Conservation (phyloP, 2,888 invertebrate genomes). For the Shargacucullia verbasci region DNA sequence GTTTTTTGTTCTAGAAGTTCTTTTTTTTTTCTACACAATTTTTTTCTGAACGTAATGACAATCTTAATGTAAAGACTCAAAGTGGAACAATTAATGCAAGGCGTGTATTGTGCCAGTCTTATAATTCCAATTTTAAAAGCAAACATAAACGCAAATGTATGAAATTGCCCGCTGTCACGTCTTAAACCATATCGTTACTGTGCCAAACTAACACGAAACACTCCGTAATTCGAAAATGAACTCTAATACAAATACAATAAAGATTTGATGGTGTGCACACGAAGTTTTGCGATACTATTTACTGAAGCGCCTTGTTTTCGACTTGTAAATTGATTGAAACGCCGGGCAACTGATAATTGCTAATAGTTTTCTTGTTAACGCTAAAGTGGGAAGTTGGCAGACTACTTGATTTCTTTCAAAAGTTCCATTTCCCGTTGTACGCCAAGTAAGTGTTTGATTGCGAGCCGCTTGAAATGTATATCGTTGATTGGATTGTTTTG, state of each 20-base stretch:
- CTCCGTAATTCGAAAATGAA: constrained; percentile 28
- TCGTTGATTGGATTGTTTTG: constrained; percentile 43
- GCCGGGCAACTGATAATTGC: constrained; percentile 82
- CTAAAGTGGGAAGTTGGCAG: constrained; percentile 73
- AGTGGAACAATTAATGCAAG: constrained; percentile 11
- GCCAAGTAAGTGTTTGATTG: constrained; percentile 69
- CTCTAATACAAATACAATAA: constrained; percentile 38
- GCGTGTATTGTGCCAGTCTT: constrained; percentile 23
- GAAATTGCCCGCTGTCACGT: constrained; percentile 72
- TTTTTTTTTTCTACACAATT: no score
- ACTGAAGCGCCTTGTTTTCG: constrained; percentile 74
- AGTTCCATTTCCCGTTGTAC: constrained; percentile 66
- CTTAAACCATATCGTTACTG: constrained; percentile 67
- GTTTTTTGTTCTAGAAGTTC: no score
- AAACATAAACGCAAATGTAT: constrained; percentile 61
- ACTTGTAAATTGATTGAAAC: constrained; percentile 85
- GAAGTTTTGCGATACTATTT: constrained; percentile 63
- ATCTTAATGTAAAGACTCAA: background rate
- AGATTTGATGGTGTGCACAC: constrained; percentile 16
- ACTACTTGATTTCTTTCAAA: constrained; percentile 74
- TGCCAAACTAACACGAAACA: constrained; percentile 24
- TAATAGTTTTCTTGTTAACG: constrained; percentile 86
- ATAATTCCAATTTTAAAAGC: constrained; percentile 46
- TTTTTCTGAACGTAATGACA: no score
- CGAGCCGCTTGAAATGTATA: constrained; percentile 52